Evolutionary conservation across 1,140 invertebrate genomes (phyloP).

Genomic region (Pogonognathellus flavescens): DNA sequence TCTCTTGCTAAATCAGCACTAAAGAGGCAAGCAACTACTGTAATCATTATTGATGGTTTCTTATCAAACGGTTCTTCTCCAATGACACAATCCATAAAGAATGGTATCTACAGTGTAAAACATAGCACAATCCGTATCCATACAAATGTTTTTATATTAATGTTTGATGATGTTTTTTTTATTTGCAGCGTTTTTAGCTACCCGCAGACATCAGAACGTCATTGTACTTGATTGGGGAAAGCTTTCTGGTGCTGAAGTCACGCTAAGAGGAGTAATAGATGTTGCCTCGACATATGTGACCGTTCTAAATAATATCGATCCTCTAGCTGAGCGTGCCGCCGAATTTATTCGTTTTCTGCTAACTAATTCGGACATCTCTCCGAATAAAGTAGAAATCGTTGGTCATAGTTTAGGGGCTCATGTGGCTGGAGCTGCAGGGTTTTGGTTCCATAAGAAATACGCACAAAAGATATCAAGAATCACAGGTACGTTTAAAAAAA

Average conservation of each 20-base stretch:
- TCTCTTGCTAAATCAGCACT: slow-evolving; percentile 2
- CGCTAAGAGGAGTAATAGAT: neutral
- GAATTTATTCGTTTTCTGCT: slow-evolving; percentile 52
- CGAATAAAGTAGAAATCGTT: slow-evolving; percentile 40
- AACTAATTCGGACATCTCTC: neutral
- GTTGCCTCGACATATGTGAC: neutral
- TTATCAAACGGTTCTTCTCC: slow-evolving; percentile 51
- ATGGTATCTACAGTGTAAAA: slow-evolving; percentile 22
- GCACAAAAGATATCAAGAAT: slow-evolving; percentile 7
- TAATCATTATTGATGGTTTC: slow-evolving; percentile 56
- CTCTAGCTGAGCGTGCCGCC: slow-evolving; percentile 15
- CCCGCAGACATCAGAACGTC: slow-evolving; percentile 12
- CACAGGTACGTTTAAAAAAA: neutral
- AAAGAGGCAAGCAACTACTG: neutral
- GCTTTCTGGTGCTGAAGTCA: slow-evolving; percentile 18
- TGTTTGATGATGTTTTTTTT: too few relatives aligned
- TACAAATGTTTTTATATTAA: too few relatives aligned
- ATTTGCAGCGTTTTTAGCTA: neutral
- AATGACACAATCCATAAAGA: neutral
- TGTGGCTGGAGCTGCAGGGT: slow-evolving; percentile 36
- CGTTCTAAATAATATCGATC: slow-evolving; percentile 50
- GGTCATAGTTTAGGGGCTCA: slow-evolving; percentile 62
- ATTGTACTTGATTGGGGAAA: slow-evolving; percentile 56
- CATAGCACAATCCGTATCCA: too few relatives aligned
- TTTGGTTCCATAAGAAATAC: neutral